phyloP scores from a whole-genome alignment of 2,888 invertebrate species.

The Diadegma fenestrale region DNA sequence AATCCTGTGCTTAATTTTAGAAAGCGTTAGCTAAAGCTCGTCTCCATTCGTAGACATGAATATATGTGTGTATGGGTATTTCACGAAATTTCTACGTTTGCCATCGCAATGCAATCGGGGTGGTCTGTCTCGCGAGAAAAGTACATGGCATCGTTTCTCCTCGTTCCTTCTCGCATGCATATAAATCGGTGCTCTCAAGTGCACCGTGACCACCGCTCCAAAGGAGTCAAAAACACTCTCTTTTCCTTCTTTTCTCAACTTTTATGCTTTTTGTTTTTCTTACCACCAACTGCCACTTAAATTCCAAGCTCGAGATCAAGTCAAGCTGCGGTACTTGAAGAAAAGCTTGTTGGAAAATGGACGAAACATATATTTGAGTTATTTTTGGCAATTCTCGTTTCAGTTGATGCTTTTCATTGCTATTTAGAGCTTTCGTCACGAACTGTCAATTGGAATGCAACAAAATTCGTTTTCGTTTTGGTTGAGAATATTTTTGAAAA shows the following conservation, averaged over 20 bases:
- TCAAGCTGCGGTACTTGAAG: neutral
- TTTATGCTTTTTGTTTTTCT: slow-evolving; percentile 4
- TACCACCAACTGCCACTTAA: slow-evolving; percentile 8
- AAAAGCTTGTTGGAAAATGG: slow-evolving; percentile 10
- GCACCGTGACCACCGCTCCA: slow-evolving; percentile 47
- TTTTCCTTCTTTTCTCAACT: slow-evolving; percentile 21
- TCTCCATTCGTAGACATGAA: slow-evolving; percentile 15
- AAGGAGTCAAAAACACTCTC: slow-evolving; percentile 44
- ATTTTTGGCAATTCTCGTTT: neutral
- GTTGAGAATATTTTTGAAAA: no score
- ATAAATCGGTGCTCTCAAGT: slow-evolving; percentile 49
- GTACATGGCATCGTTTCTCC: slow-evolving; percentile 19
- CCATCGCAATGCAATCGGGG: slow-evolving; percentile 50
- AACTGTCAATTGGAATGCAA: no score
- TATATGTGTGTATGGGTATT: slow-evolving; percentile 19
- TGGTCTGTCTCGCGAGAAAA: slow-evolving; percentile 45
- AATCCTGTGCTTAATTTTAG: slow-evolving; percentile 82
- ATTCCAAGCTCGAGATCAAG: slow-evolving; percentile 34
- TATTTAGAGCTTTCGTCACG: neutral
- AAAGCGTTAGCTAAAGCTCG: slow-evolving; percentile 69
- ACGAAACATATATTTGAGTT: neutral
- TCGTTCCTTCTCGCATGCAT: slow-evolving; percentile 40
- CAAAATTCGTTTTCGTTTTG: no score
- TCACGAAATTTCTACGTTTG: slow-evolving; percentile 51
- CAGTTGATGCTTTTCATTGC: neutral